Base-by-base conservation (phyloP, 2,113 vertebrate genomes). In the Pluvianellus socialis region DNA sequence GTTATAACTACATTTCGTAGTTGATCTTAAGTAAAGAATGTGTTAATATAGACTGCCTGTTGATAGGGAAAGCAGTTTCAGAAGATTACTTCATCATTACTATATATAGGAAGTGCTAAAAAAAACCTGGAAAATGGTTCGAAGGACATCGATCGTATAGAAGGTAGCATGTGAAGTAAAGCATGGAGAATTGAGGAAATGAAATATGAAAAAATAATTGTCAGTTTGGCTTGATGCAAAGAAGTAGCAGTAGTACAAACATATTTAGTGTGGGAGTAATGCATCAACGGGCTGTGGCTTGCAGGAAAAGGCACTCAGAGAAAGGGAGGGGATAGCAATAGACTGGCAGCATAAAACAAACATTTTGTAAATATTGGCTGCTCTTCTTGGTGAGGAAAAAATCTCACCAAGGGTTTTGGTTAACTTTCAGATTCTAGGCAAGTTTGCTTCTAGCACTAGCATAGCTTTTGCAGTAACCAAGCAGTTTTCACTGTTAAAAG, bases 231-330 rank as follows among this genome's bases (percentile, higher is more conserved):
- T 90, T 93, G 53, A 76, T 86, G 45, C 0, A 0, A 82, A 88
- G 73, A 65, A 73, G 21, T 33, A 88, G 66, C 84, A 71, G 56
- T 52, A 83, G 47, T 73, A 63, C n/a, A 88, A 80, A 95, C n/a
- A 30, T 92, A 80, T 73, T 92, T 93, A 32, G 42, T 77, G 90
- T 94, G 67, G 88, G 93, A 95, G 88, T 80, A 82, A 66, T 32
- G 11, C 26, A 27, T 61, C 49, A 76, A 6, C 2, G 45, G 71
- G 53, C 85, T 83, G 33, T 33, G 21, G 59, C 59, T 90, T 96
- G 55, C 63, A 59, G 67, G 47, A 95, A 94, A 83, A 83, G 74
- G 50, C 74, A 47, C 50, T 72, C 50, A 0, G 61, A 62, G 20
- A 26, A 40, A 76, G 53, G 59, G 52, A 82, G 44, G 20, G 65